phyloP scores from a whole-genome alignment of 2,113 vertebrate genomes.

The Rafetus swinhoei region DNA sequence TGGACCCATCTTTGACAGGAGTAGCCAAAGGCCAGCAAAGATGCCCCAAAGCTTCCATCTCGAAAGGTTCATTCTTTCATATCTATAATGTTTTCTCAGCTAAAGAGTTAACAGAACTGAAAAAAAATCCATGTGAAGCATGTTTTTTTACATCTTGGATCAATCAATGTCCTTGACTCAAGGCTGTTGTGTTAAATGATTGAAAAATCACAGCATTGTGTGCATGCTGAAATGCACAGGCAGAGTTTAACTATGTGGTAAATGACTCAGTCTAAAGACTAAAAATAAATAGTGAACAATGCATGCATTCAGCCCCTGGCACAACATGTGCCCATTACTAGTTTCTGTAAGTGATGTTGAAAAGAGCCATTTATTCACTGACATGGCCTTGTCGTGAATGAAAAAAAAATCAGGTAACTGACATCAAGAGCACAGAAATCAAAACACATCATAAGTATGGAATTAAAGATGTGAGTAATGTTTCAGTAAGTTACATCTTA shows the following conservation, averaged over 20 bases:
- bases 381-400: neutral
- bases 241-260: slow-evolving; percentile 2
- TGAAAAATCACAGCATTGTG: neutral
- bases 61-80: neutral
- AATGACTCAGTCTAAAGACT: neutral
- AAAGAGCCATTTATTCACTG: neutral
- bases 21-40: neutral
- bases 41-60: neutral
- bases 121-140: neutral
- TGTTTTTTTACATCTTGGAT: neutral
- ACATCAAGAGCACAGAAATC: slow-evolving; percentile 41
- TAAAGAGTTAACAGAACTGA: neutral
- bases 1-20: neutral
- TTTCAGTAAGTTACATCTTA: slow-evolving; percentile 41
- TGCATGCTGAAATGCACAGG: neutral
- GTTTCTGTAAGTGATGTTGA: neutral
- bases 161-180: neutral
- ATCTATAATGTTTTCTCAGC: neutral
- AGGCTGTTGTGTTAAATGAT: neutral
- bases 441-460: slow-evolving; percentile 31
- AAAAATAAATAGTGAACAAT: slow-evolving; percentile 1
- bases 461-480: slow-evolving; percentile 51
- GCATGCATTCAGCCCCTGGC: fast-evolving
- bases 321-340: fast-evolving
- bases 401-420: neutral